phyloP scores from a whole-genome alignment of 2,797 vertebrate genomes.

The Lacerta bilineata region DNA sequence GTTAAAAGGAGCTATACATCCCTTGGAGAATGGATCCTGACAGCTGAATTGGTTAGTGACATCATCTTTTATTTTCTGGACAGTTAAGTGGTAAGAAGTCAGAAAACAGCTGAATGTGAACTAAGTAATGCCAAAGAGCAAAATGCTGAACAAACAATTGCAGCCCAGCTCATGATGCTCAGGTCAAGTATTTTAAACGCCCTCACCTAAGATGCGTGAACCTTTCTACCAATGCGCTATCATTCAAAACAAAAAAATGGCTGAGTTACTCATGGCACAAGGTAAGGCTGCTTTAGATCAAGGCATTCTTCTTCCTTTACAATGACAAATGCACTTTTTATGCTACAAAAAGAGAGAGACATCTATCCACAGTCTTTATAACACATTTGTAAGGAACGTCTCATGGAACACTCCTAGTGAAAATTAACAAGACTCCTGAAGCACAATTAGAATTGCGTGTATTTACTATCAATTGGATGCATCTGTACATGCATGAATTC shows the following conservation, averaged over 20 bases:
- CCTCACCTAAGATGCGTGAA: constrained; percentile 8
- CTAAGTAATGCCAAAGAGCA: constrained; percentile 18
- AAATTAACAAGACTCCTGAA: constrained; percentile 17
- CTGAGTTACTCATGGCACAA: constrained; percentile 11
- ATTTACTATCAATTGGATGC: not conserved
- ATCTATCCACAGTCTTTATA: not conserved
- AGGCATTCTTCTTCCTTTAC: constrained; percentile 5
- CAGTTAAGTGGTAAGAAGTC: constrained; percentile 17
- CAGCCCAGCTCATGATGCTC: constrained; percentile 19
- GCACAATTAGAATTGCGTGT: constrained; percentile 10
- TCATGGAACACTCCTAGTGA: not conserved
- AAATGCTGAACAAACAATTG: constrained; percentile 33
- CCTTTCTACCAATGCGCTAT: not conserved
- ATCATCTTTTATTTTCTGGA: constrained; percentile 20
- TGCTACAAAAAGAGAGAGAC: no score
- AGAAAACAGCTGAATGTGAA: constrained; percentile 10
- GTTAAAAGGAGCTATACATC: not conserved
- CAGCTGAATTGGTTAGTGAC: constrained; percentile 17
- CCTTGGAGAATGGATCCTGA: constrained; percentile 18
- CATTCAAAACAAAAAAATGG: constrained; percentile 19
- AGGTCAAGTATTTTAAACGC: constrained; percentile 13
- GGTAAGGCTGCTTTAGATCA: not conserved
- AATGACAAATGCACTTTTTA: not conserved
- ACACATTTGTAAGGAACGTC: not conserved
- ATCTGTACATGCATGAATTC: not conserved